Base-by-base conservation (phyloP, 2,113 vertebrate genomes). In the Melanocharis versteri region DNA sequence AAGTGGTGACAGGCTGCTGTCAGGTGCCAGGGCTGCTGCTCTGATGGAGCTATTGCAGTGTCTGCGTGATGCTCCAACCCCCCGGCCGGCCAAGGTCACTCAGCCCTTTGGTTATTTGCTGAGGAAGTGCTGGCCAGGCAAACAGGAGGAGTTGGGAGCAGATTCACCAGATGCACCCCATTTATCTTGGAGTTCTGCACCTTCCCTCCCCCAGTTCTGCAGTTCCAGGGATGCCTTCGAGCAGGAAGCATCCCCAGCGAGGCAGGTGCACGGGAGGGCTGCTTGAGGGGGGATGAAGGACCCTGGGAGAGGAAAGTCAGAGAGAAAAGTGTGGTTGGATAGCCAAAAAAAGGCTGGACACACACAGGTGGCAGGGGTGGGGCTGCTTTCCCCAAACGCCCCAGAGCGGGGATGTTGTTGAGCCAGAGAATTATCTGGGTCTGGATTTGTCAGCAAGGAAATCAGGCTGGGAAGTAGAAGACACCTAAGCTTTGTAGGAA, bases 391-490 rank as follows among this genome's bases (percentile, higher is more conserved):
- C 70, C 16, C 15, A 5, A 61, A 37, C 15, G 23, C 4, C 60
- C 31, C 51, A 16, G 11, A 20, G 35, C 0, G 1, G 1, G 17
- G 28, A 7, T 6, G 10, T 6, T 51, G 56, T 51, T 1, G 5
- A 77, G 26, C 13, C 33, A 7, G 31, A 28, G 20, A 23, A n/a
- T 53, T 26, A 1, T 1, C 3, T 3, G 23, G 2, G 6, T 27
- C 40, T 53, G 72, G 40, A 35, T 22, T 47, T 40, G 31, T 10
- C 40, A 28, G 42, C 40, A 8, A 7, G 48, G 35, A 76, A 76
- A 23, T 57, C 80, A 39, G 48, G 16, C 28, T 89, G 90, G 68
- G 77, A 30, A 31, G 35, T 1, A 30, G 12, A n/a, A 61, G 30
- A 14, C 7, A n/a, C 1, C n/a, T 7, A 30, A 66, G 37, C 3